Evolutionary conservation across 2,113 vertebrate species (phyloP).

Genomic region (Nestor notabilis): DNA sequence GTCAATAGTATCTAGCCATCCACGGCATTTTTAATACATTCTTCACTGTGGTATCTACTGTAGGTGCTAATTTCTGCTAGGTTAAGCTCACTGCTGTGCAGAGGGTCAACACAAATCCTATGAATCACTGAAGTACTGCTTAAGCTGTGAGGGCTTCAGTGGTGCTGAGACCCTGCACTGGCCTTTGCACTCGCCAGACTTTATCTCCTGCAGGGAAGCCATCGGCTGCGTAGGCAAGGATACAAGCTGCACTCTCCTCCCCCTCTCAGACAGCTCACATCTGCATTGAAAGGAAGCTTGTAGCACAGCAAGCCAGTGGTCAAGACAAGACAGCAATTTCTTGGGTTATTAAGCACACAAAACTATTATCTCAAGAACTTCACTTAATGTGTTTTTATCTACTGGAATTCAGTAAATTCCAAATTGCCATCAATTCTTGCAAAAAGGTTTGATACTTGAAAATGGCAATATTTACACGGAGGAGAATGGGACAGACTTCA

Average conservation of each 20-base stretch:
- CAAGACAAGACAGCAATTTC: slow-evolving; percentile 9
- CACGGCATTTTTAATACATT: fast-evolving
- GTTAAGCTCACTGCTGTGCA: background rate
- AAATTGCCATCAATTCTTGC: background rate
- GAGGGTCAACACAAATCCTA: background rate
- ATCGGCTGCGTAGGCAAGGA: background rate
- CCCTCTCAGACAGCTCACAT: background rate
- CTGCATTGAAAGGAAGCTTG: background rate
- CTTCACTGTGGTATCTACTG: fast-evolving
- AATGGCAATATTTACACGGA: background rate
- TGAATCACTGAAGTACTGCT: background rate
- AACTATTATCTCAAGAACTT: slow-evolving; percentile 4
- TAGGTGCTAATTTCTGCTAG: background rate
- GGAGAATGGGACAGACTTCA: background rate
- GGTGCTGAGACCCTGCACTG: background rate
- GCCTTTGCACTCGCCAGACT: background rate
- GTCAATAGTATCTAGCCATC: background rate
- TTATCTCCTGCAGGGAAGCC: background rate
- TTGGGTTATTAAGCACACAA: slow-evolving; percentile 30
- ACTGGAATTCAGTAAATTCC: slow-evolving; percentile 13
- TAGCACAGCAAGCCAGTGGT: background rate
- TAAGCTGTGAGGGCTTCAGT: background rate
- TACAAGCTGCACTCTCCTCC: background rate
- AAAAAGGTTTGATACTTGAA: background rate
- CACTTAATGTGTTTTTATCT: background rate